phyloP scores from a whole-genome alignment of 2,888 invertebrate genomes.

The Cataglyphis albicans region DNA sequence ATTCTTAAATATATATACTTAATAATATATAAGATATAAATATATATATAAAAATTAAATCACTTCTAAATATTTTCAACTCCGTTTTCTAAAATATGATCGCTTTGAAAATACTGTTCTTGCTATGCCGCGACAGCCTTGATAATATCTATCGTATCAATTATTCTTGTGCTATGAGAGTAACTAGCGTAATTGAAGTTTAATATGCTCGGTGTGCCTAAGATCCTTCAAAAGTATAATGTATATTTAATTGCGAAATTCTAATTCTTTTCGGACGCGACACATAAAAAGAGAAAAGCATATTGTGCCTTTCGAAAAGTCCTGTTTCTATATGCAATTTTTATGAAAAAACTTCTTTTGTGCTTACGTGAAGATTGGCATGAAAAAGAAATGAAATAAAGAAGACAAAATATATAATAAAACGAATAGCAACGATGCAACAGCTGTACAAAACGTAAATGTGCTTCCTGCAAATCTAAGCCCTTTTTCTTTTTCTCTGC shows the following conservation, averaged over 20 bases:
- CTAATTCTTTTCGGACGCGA: constrained; percentile 1
- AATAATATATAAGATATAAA: no score
- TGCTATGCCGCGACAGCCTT: background rate
- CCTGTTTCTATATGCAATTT: background rate
- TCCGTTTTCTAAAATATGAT: no score
- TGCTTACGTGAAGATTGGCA: constrained; percentile 26
- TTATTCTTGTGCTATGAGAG: background rate
- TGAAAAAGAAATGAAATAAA: constrained; percentile 19
- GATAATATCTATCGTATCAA: background rate
- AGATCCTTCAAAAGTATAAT: constrained; percentile 12
- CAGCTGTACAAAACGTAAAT: constrained; percentile 43
- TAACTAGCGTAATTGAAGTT: background rate
- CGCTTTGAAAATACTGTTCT: background rate
- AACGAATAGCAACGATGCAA: constrained; percentile 43
- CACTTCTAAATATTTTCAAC: no score
- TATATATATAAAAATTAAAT: no score
- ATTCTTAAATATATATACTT: no score
- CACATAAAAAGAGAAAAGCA: constrained; percentile 14
- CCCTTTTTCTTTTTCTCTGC: background rate
- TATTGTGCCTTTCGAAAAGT: background rate
- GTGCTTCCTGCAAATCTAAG: constrained; percentile 38
- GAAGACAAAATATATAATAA: constrained; percentile 16
- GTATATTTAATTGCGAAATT: background rate
- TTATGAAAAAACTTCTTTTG: constrained; percentile 14
- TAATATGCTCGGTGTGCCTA: background rate